These are phyloP conservation scores for Spea hammondii DNA, from an alignment of 2,797 vertebrate species.

Conservation along the genomic window DNA sequence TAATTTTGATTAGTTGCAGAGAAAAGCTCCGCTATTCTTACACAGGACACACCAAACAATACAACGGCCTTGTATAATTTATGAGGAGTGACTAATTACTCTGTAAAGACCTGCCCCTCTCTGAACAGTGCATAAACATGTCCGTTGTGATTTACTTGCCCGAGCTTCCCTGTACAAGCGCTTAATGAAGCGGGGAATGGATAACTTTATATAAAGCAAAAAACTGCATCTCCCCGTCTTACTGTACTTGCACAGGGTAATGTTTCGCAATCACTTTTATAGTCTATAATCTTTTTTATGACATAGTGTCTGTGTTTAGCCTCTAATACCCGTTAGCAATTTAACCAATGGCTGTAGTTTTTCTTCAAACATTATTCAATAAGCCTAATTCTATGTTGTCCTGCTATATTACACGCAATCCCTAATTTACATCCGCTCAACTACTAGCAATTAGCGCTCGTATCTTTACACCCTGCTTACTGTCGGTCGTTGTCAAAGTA, in stretches of 20 bases:
- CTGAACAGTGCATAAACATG: slow-evolving; percentile 47
- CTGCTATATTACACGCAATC: too few species aligned
- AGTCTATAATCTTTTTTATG: slow-evolving; percentile 37
- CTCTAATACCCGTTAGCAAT: too few species aligned
- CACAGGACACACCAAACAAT: slow-evolving; percentile 5
- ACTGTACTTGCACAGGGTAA: slow-evolving; percentile 29
- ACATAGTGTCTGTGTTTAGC: background rate
- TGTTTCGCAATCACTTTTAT: slow-evolving; percentile 38
- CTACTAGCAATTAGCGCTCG: too few species aligned
- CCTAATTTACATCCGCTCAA: too few species aligned
- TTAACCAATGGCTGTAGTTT: too few species aligned
- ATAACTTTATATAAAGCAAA: slow-evolving; percentile 41
- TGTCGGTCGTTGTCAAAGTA: too few species aligned
- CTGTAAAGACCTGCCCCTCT: slow-evolving; percentile 44
- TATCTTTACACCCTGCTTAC: too few species aligned
- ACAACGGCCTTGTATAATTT: slow-evolving; percentile 35
- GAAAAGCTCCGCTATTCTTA: slow-evolving; percentile 5
- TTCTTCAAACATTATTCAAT: too few species aligned
- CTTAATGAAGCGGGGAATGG: slow-evolving; percentile 47
- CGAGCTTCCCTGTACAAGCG: slow-evolving; percentile 25
- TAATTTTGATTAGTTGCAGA: background rate
- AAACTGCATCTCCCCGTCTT: slow-evolving; percentile 15
- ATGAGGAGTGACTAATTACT: slow-evolving; percentile 46
- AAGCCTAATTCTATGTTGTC: too few species aligned
- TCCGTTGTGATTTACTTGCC: slow-evolving; percentile 26